Base-by-base conservation (phyloP, 2,113 vertebrate species). In the Orycteropus afer region DNA sequence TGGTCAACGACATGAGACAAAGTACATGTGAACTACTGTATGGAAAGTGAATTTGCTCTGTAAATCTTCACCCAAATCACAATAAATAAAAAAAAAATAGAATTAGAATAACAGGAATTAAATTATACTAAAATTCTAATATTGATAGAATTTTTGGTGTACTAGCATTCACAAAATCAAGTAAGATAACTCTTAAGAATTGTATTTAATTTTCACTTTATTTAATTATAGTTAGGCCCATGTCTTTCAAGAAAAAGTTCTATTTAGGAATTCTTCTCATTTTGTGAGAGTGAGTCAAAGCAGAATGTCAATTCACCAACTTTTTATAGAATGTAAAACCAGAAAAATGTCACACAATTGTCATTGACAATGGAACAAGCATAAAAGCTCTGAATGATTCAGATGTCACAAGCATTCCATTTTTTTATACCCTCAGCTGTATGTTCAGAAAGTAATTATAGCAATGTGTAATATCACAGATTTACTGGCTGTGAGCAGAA, bases 231-330 rank as follows among this genome's bases (percentile, higher is more conserved):
- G 10, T 61, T 77, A n/a, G 6, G 3, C 23, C 55, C 45, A 53
- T 8, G 25, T 92, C 77, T 91, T 34, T 84, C 34, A 59, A 67
- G 51, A 77, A 82, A 76, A 95, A 67, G 40, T 49, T 42, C 49
- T 78, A 57, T 37, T 73, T 53, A 84, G 37, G 42, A 85, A 80
- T 69, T 74, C 9, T 87, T 88, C n/a, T 34, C 34, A 82, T 78
- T 94, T 93, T 69, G 49, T 95, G 49, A 95, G 25, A 85, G 85
- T 90, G 80, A 93, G 20, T 93, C 84, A 67, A 94, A 78, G 25
- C 81, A 82, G 55, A 95, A 86, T 34, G 17, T 69, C 29, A n/a
- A 40, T 90, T 90, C 85, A 15, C 74, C 73, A 94, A 65, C 45
- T 57, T 94, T 78, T 71, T 63, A 85, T 73, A 93, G 85, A 78